Percentiles rank a stretch among this genome's conserved stretches.
phyloP scores from a whole-genome alignment of 2,113 vertebrate genomes.

The Serinus canaria region DNA sequence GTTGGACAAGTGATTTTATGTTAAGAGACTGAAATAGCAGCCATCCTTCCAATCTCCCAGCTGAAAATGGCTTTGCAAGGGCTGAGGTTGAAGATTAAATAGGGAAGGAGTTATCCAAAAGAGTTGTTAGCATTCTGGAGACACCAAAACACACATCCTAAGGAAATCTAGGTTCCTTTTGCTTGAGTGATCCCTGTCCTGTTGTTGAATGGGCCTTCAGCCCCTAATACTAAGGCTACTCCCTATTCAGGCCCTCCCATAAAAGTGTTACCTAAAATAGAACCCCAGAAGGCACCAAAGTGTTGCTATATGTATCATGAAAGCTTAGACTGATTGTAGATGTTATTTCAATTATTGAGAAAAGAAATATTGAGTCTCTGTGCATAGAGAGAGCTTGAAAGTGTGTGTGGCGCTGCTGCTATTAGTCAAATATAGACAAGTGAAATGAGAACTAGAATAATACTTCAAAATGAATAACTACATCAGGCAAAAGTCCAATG shows the following conservation, averaged over 20 bases:
- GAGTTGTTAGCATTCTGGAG: not conserved
- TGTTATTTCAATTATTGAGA: slow-evolving; percentile 29
- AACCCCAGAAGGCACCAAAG: not conserved
- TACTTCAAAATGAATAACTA: slow-evolving; percentile 59
- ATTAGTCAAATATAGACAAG: slow-evolving; percentile 53
- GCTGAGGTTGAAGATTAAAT: not conserved
- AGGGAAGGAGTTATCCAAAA: not conserved
- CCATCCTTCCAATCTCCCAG: not conserved
- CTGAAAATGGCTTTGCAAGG: not conserved
- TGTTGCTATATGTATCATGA: not conserved
- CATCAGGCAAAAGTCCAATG: slow-evolving; percentile 38
- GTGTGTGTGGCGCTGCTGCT: not conserved
- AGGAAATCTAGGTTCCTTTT: not conserved
- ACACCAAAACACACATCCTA: not conserved
- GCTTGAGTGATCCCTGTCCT: not conserved
- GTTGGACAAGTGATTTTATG: not conserved
- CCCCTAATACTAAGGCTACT: not conserved
- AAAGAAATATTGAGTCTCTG: slow-evolving; percentile 22
- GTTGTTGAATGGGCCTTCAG: not conserved
- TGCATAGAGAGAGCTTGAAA: not conserved
- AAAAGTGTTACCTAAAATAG: not conserved
- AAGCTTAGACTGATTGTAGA: slow-evolving; percentile 15
- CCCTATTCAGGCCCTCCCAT: not conserved
- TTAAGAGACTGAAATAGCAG: not conserved
- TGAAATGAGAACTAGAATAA: slow-evolving; percentile 41